A percentile compares a stretch with the other conserved stretches of the same genome.
These are phyloP conservation scores for Cepaea nemoralis DNA, from an alignment of 1,140 invertebrate genomes.

Conservation along the genomic window DNA sequence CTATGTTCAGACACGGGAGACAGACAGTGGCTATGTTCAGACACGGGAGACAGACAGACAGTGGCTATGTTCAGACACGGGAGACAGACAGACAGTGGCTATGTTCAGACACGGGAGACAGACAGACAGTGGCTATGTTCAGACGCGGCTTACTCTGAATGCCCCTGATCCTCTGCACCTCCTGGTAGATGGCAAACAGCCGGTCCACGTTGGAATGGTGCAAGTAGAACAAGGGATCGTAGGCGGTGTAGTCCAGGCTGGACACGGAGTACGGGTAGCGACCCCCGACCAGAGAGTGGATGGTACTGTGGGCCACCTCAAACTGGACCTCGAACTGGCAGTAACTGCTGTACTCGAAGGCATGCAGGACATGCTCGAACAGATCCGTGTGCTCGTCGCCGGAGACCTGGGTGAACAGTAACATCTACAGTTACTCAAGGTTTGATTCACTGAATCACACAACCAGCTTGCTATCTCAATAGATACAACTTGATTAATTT, in stretches of 20 bases:
- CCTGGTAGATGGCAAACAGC: conserved; percentile 46
- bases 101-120: too few relatives aligned
- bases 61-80: too few relatives aligned
- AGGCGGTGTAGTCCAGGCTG: conserved; percentile 48
- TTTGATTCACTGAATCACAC: too few relatives aligned
- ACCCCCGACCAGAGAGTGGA: conserved; percentile 52
- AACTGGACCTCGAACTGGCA: conserved; percentile 50
- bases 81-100: too few relatives aligned
- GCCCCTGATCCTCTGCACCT: conserved; percentile 44
- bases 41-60: too few relatives aligned
- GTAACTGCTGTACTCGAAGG: conserved; percentile 41
- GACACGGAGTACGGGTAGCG: conserved; percentile 48
- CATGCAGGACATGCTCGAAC: conserved; percentile 35
- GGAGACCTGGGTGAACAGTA: background rate
- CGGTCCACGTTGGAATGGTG: conserved; percentile 53
- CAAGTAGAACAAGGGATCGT: conserved; percentile 52
- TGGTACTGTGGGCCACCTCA: conserved; percentile 51
- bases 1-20: too few relatives aligned
- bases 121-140: too few relatives aligned
- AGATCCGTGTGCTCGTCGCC: conserved; percentile 25
- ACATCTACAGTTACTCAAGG: too few relatives aligned
- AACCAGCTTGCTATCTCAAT: too few relatives aligned
- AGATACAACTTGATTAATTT: too few relatives aligned
- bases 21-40: too few relatives aligned
- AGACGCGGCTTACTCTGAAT: too few relatives aligned